phyloP scores from a whole-genome alignment of 2,113 vertebrate species.

The Laticauda laticaudata region DNA sequence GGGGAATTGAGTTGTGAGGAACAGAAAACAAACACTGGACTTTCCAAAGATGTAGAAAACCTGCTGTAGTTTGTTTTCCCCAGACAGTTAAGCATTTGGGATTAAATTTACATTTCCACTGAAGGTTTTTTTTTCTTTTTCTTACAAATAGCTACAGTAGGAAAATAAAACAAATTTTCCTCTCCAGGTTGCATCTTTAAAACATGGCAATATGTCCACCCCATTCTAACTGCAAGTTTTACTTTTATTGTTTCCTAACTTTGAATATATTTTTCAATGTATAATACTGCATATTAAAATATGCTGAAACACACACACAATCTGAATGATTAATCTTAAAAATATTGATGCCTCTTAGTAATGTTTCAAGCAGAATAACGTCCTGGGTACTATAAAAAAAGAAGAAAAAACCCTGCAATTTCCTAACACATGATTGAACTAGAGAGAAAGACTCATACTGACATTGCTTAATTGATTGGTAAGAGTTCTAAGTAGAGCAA shows the following conservation, averaged over 20 bases:
- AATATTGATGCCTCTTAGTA: not conserved
- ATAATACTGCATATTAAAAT: not conserved
- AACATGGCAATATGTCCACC: not conserved
- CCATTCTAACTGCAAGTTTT: not conserved
- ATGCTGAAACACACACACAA: not conserved
- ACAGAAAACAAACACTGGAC: not conserved
- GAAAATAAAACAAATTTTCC: not conserved
- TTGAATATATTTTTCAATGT: not conserved
- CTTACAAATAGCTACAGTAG: not conserved
- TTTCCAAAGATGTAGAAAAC: not conserved
- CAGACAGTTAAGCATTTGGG: not conserved
- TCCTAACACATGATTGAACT: constrained; percentile 52
- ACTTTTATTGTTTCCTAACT: not conserved
- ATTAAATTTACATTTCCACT: constrained; percentile 1
- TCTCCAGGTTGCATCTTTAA: not conserved
- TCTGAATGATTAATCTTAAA: not conserved
- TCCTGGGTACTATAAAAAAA: not conserved
- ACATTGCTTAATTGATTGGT: constrained; percentile 29
- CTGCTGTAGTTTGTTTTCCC: not conserved
- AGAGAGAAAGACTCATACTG: constrained; percentile 23
- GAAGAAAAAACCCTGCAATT: not conserved
- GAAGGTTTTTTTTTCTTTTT: not conserved
- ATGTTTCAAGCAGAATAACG: not conserved
- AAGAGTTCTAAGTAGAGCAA: constrained; percentile 43
- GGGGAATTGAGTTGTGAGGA: not conserved